Conservation (phyloP, 2,888 invertebrate genomes). For the Volucella zonaria region DNA sequence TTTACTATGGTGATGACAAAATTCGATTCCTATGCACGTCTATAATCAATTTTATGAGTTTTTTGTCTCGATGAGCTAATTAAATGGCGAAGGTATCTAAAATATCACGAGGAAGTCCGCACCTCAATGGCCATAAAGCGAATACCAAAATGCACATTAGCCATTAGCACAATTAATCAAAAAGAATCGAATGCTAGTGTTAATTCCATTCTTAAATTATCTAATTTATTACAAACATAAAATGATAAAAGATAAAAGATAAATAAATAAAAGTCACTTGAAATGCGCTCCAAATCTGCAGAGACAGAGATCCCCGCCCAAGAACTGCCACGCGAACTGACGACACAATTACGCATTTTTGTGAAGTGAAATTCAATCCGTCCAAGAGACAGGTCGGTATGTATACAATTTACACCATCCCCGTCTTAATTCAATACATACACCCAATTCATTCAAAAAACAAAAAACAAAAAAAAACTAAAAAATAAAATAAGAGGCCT, state of each 20-base stretch:
- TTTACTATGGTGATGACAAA: neutral
- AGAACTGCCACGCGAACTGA: constrained; percentile 1
- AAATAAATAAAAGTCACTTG: neutral
- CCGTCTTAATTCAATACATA: constrained; percentile 3
- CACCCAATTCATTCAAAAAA: constrained; percentile 33
- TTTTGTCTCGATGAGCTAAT: constrained; percentile 24
- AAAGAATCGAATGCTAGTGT: constrained; percentile 11
- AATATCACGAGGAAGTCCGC: constrained; percentile 9
- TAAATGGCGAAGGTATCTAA: neutral
- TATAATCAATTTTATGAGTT: constrained; percentile 12
- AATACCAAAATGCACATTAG: constrained; percentile 28
- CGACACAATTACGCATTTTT: constrained; percentile 52
- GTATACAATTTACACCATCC: neutral
- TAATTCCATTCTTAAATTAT: constrained; percentile 27
- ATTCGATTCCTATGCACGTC: neutral
- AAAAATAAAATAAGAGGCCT: too few relatives aligned
- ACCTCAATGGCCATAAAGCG: neutral
- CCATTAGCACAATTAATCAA: constrained; percentile 41
- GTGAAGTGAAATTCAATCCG: constrained; percentile 38
- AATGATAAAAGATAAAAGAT: too few relatives aligned
- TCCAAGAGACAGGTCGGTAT: neutral
- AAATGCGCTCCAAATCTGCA: neutral
- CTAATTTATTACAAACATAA: neutral
- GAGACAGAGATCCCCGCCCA: neutral
- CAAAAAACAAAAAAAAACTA: neutral